Evolutionary conservation across 2,113 vertebrate species (phyloP).

Genomic region (Chauna torquata): DNA sequence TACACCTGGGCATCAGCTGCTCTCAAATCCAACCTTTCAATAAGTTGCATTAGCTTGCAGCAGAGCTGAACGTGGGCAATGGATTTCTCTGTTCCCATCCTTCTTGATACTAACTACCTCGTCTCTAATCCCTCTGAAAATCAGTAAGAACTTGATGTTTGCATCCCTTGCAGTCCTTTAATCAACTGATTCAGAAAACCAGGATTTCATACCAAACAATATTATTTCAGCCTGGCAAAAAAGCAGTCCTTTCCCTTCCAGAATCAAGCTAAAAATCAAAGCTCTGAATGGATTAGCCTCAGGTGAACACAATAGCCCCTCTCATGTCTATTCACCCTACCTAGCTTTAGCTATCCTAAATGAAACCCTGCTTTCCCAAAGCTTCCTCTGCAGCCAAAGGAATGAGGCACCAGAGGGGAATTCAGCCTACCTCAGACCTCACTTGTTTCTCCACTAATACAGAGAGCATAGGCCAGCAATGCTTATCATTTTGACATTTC

Average conservation of each 20-base stretch:
- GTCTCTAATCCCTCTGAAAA: background rate
- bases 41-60: background rate
- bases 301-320: background rate
- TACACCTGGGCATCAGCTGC: background rate
- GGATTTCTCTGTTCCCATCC: background rate
- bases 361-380: background rate
- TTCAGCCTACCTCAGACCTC: background rate
- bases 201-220: background rate
- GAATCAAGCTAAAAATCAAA: background rate
- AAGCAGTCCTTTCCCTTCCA: background rate
- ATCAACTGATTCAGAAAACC: background rate
- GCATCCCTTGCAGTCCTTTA: background rate
- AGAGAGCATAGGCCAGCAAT: background rate
- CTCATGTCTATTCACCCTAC: background rate
- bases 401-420: background rate
- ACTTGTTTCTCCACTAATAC: background rate
- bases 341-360: background rate
- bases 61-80: background rate
- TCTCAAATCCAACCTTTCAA: background rate
- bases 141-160: background rate
- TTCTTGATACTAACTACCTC: background rate
- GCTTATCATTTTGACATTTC: background rate
- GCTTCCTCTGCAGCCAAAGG: background rate
- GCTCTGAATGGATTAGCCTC: background rate
- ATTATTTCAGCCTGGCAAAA: background rate